Evolutionary conservation across 2,113 vertebrate genomes (phyloP).

Genomic region (Pionites leucogaster): DNA sequence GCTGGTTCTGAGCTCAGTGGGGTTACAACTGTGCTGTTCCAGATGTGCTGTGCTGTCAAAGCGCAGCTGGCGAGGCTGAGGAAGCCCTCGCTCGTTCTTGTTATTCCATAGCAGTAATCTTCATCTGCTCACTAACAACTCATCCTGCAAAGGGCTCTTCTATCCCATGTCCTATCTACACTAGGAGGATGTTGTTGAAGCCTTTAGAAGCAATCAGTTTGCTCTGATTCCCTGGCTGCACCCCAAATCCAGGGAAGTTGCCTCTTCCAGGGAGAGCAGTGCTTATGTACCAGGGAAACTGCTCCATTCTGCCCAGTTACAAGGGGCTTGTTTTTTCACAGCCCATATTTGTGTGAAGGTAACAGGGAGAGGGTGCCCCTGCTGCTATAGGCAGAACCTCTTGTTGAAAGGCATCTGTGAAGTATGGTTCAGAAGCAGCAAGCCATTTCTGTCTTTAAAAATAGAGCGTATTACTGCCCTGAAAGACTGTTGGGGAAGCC

Average conservation of each 20-base stretch:
- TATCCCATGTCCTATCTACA: not conserved
- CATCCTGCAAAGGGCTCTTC: not conserved
- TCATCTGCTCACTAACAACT: not conserved
- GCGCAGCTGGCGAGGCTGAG: constrained; percentile 37
- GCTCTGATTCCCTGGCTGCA: not conserved
- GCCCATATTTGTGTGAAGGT: not conserved
- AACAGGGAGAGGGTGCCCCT: not conserved
- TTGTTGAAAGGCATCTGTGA: not conserved
- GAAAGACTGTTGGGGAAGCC: constrained; percentile 66
- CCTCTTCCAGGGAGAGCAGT: not conserved
- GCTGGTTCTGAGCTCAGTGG: constrained; percentile 57
- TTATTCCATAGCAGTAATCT: constrained; percentile 5
- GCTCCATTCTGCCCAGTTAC: not conserved
- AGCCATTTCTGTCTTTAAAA: constrained; percentile 37
- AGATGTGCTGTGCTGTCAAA: constrained; percentile 57
- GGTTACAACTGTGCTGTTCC: constrained; percentile 13
- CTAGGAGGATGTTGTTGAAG: constrained; percentile 28
- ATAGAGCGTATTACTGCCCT: constrained; percentile 25
- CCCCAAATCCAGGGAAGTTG: constrained; percentile 9
- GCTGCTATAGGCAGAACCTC: not conserved
- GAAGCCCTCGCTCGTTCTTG: not conserved
- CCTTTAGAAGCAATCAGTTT: constrained; percentile 35
- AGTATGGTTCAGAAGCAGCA: not conserved
- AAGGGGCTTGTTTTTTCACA: not conserved
- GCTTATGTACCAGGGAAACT: not conserved